Conservation (phyloP, 2,797 vertebrate species). For the Gadopsis bispinosus region DNA sequence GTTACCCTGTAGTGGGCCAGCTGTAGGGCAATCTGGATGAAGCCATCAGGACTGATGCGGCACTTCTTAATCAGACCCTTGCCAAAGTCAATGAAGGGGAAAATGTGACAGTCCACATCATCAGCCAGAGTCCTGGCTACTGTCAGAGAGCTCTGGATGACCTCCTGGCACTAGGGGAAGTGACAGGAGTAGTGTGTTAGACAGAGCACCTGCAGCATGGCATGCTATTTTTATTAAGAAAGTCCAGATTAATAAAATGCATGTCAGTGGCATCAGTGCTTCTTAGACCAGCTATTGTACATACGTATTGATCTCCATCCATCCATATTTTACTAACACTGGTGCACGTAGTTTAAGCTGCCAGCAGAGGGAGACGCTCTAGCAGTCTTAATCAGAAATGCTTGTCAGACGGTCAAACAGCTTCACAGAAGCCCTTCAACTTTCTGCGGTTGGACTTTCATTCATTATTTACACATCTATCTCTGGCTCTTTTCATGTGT, state of each 20-base stretch:
- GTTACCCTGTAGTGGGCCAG: conserved; percentile 93
- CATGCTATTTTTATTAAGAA: not conserved
- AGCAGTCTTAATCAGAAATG: conserved; percentile 35
- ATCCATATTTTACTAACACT: not conserved
- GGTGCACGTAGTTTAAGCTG: conserved; percentile 12
- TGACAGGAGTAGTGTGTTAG: conserved; percentile 22
- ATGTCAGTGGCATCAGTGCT: not conserved
- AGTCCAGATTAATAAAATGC: not conserved
- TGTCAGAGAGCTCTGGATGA: conserved; percentile 88
- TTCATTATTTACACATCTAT: not conserved
- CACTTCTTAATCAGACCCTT: conserved; percentile 96
- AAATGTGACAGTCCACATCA: conserved; percentile 92
- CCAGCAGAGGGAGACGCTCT: conserved; percentile 59
- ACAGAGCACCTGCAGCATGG: not conserved
- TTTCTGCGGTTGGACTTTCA: not conserved
- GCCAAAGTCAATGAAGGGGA: conserved; percentile 90
- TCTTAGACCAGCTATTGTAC: not conserved
- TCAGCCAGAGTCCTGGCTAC: conserved; percentile 87
- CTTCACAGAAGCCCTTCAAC: not conserved
- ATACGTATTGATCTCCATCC: too few relatives aligned
- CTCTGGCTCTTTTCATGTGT: too few relatives aligned
- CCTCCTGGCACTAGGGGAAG: conserved; percentile 88
- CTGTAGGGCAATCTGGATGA: conserved; percentile 94
- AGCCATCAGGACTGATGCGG: conserved; percentile 93
- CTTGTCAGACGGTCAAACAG: not conserved